Evolutionary conservation across 2,888 invertebrate genomes (phyloP), one percentile per base, ranked within the genome.

Genomic region (Cosmia pyralina): DNA sequence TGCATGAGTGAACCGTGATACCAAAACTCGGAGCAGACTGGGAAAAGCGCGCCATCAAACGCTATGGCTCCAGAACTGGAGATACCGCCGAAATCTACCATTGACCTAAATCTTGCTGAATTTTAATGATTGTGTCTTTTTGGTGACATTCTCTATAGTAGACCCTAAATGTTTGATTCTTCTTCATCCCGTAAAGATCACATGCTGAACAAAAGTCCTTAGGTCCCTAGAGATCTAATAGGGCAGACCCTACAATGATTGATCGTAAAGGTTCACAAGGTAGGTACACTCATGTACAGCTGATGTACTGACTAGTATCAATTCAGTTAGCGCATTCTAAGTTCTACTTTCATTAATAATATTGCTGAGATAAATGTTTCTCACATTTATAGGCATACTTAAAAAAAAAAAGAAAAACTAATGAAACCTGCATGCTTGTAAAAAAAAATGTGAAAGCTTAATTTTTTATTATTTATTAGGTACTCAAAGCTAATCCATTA

Each of bases 21-120:
- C n/a, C n/a, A n/a, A n/a, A n/a, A n/a, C n/a, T n/a, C n/a, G n/a
- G n/a, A n/a, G n/a, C n/a, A n/a, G n/a, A n/a, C n/a, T n/a, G n/a
- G n/a, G n/a, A n/a, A n/a, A n/a, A n/a, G n/a, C n/a, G n/a, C n/a
- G n/a, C n/a, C n/a, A n/a, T n/a, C n/a, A n/a, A n/a, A n/a, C n/a
- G n/a, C n/a, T n/a, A n/a, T n/a, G n/a, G n/a, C n/a, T n/a, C n/a
- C n/a, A n/a, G n/a, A n/a, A n/a, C n/a, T n/a, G n/a, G n/a, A n/a
- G n/a, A n/a, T n/a, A n/a, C n/a, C n/a, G n/a, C n/a, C n/a, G n/a
- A n/a, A n/a, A n/a, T n/a, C n/a, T n/a, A n/a, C n/a, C n/a, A n/a
- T n/a, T n/a, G n/a, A n/a, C n/a, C n/a, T 66, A 68, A 68, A 55
- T 71, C 11, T 64, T 53, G 19, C 3, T 0, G 17, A 34, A 22